Percentiles rank a stretch among this genome's conserved stretches.
phyloP scores from a whole-genome alignment of 1,140 invertebrate species.

The Drosophila carrolli region DNA sequence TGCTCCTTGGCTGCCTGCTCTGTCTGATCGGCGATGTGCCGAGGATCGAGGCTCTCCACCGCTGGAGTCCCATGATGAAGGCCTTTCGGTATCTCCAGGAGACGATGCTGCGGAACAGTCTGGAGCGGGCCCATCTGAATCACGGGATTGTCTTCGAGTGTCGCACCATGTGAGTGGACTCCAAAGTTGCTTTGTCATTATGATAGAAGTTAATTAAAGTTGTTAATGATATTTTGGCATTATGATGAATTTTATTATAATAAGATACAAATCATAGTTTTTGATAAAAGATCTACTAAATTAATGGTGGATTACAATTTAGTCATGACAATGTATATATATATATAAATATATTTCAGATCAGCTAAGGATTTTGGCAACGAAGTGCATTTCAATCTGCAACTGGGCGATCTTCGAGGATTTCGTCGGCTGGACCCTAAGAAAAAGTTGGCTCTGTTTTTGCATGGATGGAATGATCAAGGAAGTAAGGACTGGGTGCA shows the following conservation, averaged over 20 bases:
- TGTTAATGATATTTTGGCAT: no score
- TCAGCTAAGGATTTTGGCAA: slow-evolving; percentile 63
- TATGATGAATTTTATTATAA: no score
- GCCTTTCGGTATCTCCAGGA: slow-evolving; percentile 73
- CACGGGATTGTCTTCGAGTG: slow-evolving; percentile 79
- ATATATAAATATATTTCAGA: slow-evolving; percentile 14
- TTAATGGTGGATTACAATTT: no score
- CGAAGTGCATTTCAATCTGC: slow-evolving; percentile 70
- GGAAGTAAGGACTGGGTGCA: slow-evolving; percentile 81
- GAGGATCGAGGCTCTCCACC: slow-evolving; percentile 35
- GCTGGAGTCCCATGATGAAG: slow-evolving; percentile 65
- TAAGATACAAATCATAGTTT: no score
- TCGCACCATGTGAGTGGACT: slow-evolving; percentile 69
- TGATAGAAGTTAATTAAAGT: no score
- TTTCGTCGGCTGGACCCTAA: slow-evolving; percentile 66
- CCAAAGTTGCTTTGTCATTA: no score
- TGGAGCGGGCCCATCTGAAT: slow-evolving; percentile 75
- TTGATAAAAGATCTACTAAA: neutral
- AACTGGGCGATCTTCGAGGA: slow-evolving; percentile 70
- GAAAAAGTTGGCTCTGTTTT: slow-evolving; percentile 72
- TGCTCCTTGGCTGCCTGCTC: slow-evolving; percentile 35
- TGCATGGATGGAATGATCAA: slow-evolving; percentile 83
- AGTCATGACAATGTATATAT: no score
- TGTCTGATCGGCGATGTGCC: slow-evolving; percentile 23
- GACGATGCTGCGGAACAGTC: slow-evolving; percentile 68